Evolutionary conservation across 2,797 vertebrate species (phyloP).

Genomic region (Clarias laeviceps): DNA sequence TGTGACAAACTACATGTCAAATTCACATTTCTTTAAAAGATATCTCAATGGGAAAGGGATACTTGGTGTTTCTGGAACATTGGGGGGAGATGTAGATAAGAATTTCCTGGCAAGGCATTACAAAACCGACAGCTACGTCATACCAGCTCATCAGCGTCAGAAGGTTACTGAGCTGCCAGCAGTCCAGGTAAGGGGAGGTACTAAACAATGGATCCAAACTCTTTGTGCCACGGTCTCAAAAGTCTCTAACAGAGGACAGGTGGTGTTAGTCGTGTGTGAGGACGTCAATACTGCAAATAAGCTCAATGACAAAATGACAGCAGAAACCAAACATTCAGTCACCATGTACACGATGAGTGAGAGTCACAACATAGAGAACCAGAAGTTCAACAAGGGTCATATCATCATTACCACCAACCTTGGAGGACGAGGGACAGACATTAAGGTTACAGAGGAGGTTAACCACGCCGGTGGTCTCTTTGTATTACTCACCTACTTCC

Average conservation of each 20-base stretch:
- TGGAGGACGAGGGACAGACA: conserved; percentile 56
- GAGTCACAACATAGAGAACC: conserved; percentile 49
- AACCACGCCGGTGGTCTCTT: conserved; percentile 52
- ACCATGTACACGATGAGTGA: conserved; percentile 59
- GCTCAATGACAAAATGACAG: conserved; percentile 35
- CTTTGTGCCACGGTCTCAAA: conserved; percentile 34
- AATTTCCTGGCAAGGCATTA: conserved; percentile 50
- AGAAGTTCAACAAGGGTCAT: conserved; percentile 39
- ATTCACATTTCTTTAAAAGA: conserved; percentile 58
- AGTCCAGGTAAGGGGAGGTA: conserved; percentile 45
- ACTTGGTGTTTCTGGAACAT: conserved; percentile 62
- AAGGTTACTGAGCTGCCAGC: conserved; percentile 54
- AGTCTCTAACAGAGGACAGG: conserved; percentile 41
- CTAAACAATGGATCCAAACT: conserved; percentile 36
- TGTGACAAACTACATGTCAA: conserved; percentile 65
- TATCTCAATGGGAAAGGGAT: conserved; percentile 54
- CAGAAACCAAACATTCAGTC: conserved; percentile 1
- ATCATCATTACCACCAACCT: conserved; percentile 58
- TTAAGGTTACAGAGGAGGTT: conserved; percentile 52
- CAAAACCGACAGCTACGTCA: conserved; percentile 39
- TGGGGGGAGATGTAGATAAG: conserved; percentile 54
- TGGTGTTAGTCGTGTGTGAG: conserved; percentile 55
- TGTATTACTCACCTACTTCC: conserved; percentile 60
- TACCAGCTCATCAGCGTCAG: conserved; percentile 48
- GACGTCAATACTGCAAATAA: conserved; percentile 55